Base-by-base conservation (phyloP, 2,888 invertebrate genomes). In the Julus scanicus region DNA sequence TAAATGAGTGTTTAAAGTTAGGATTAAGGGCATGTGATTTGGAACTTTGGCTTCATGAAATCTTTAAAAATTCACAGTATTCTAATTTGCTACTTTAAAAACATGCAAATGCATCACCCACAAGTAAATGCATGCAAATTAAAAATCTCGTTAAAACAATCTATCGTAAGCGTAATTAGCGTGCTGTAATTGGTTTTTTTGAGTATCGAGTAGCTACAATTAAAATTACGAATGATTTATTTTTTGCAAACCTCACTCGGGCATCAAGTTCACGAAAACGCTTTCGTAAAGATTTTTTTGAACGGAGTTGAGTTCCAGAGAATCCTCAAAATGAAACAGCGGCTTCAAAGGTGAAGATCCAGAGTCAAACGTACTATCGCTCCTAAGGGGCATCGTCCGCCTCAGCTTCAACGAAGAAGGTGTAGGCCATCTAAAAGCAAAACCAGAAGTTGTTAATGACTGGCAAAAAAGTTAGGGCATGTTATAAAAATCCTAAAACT, bases 281-380 rank as follows among this genome's bases (percentile, higher is more conserved):
- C 57, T 53, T 57, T 57, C 57, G 57, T 57, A 57, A n/a, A 57
- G 57, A 57, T 57, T 57, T 57, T 57, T 57, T n/a, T 57, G 17
- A 57, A 57, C 57, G 2, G 57, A n/a, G 57, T 57, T 4, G 15
- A 57, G 57, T 2, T 57, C 57, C 57, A 17, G 57, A 1, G 5
- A 15, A 57, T 57, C 57, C 57, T 57, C 57, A n/a, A 17, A 57
- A 57, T 57, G 57, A n/a, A 17, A n/a, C 2, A n/a, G n/a, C 0
- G 57, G 2, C 5, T n/a, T 15, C 17, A 57, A n/a, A 57, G 57
- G 57, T 57, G 57, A 57, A 57, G 57, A 17, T 4, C 57, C 57
- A 1, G 17, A n/a, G 57, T 57, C 57, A 5, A 57, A 2, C 17
- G 57, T 17, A 57, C 17, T 2, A 2, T 17, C 57, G n/a, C 17